Base-by-base conservation (phyloP, 1,140 invertebrate species). In the Acromyrmex echinatior region DNA sequence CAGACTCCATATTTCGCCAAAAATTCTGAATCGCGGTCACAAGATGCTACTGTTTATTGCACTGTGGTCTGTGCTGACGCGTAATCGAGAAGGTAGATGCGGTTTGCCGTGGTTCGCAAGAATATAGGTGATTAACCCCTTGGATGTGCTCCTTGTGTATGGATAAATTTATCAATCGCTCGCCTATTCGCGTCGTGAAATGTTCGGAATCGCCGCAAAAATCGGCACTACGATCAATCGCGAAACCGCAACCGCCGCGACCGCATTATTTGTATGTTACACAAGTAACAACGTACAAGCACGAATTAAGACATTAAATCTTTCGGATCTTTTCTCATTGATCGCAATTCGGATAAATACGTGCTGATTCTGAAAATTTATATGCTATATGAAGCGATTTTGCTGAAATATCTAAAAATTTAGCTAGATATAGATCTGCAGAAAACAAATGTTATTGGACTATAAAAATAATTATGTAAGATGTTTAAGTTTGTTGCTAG, bases 61-160 rank as follows among this genome's bases (percentile, higher is more conserved):
- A 92, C 86, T 92, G 92, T 92, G 93, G 93, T 93, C 78, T 91
- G 88, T 71, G 39, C 39, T 88, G 89, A 93, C 91, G 88, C 90
- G 92, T 91, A 88, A 92, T 93, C 89, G 92, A 92, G 90, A 87
- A 92, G 91, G 90, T 86, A 87, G 79, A 88, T 93, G 92, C 88
- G 92, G 91, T 92, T 93, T 92, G 86, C 88, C 91, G 90, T 88
- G 90, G 39, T 93, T 92, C 78, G 86, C 87, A 89, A 90, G 91
- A 92, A 90, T 88, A 90, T 62, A 63, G 80, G n/a, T 92, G 89
- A 93, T 93, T 93, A 93, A 92, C 92, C 90, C 66, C 90, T 90
- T 90, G 84, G 77, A 81, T 86, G 78, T 81, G 87, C 74, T 87
- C 66, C 39, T 62, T 73, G 68, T 66, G 66, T 53, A 63, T 62